These are phyloP conservation scores for Petrolisthes cinctipes DNA, from an alignment of 2,888 invertebrate genomes.

Conservation along the genomic window DNA sequence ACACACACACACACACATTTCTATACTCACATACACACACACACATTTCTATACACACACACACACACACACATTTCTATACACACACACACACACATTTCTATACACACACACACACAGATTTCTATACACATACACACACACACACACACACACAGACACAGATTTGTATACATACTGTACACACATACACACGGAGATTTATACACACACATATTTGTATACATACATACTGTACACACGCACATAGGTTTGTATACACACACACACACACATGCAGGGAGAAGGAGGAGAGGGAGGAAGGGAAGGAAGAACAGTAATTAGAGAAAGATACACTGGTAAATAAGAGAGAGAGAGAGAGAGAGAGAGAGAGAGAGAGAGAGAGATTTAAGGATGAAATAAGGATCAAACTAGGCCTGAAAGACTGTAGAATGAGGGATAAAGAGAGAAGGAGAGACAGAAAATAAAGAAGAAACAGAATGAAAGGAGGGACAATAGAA, in stretches of 20 bases:
- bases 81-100: neutral
- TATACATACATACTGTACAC: neutral
- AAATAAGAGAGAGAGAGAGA: no score
- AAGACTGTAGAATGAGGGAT: neutral
- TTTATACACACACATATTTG: neutral
- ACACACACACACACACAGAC: neutral
- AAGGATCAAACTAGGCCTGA: neutral
- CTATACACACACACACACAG: neutral
- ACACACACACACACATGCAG: slow-evolving; percentile 1
- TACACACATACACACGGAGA: neutral
- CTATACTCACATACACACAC: neutral
- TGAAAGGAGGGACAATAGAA: neutral
- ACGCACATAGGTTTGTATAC: slow-evolving; percentile 18
- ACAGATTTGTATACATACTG: neutral
- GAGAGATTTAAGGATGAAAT: neutral
- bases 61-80: neutral
- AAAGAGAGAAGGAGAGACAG: neutral
- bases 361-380: no score
- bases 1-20: neutral
- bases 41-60: neutral
- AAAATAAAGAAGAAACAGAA: neutral
- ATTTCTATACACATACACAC: slow-evolving; percentile 4
- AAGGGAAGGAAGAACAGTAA: neutral
- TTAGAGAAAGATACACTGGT: no score
- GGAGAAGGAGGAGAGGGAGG: neutral